Evolutionary conservation across 1,140 invertebrate genomes (phyloP), one percentile per base, ranked within the genome.

Genomic region (Eriocheir sinensis): DNA sequence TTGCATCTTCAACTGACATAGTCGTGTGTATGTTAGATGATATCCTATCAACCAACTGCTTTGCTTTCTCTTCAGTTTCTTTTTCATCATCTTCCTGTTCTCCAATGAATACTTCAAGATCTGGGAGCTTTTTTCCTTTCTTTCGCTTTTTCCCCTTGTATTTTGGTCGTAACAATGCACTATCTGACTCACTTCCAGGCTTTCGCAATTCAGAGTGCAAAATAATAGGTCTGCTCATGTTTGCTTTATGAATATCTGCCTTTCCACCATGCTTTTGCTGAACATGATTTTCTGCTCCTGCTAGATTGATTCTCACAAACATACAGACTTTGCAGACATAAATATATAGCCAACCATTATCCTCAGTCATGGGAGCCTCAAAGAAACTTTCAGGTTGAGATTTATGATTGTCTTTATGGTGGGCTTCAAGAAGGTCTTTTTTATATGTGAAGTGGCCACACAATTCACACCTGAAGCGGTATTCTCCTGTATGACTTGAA

Each of bases 401-500:
- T 21, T n/a, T 36, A 85, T 96, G 96, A 53, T 89, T 85, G n/a
- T 89, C 91, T 48, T 94, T 96, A 53, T 96, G 95, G 95, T 98
- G 97, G 2, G 96, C 96, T 27, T 96, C 96, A 60, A 97, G 96
- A 0, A 97, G 96, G 12, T 97, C 96, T 88, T 96, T 96, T 0
- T 96, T 96, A 12, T 96, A 96, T 4, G 97, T 96, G 89, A 96
- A 96, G 95, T 97, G 97, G 27, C 96, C 95, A 96, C 98, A 98
- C 53, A 97, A 96, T 9, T 96, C 96, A 96, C 98, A 98, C 3
- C 96, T 96, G 94, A 97, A 97, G 89, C 98, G 97, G 96, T 98
- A 98, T 96, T 98, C 98, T 0, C 98, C 98, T 0, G 98, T 98
- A 94, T 98, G 98, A 86, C 96, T 97, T n/a, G 97, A 97, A 27